phyloP scores from a whole-genome alignment of 2,113 vertebrate species.

The Pseudorasbora parva region DNA sequence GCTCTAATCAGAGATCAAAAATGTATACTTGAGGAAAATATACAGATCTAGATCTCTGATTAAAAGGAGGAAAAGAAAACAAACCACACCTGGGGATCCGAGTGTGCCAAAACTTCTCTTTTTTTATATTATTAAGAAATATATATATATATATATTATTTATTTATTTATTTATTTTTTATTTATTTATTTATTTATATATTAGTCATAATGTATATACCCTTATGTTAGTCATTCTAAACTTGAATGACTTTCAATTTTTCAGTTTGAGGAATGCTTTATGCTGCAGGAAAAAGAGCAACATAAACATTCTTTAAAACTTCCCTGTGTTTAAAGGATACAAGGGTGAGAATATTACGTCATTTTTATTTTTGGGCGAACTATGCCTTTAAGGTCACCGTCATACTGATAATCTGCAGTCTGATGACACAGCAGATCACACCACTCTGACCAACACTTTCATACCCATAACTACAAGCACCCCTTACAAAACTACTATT shows the following conservation, averaged over 20 bases:
- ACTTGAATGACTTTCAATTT: not conserved
- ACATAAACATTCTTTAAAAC: not conserved
- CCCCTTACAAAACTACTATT: not conserved
- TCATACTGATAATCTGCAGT: not conserved
- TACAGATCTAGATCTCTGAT: slow-evolving; percentile 23
- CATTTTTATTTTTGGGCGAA: not conserved
- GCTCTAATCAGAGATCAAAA: slow-evolving; percentile 38
- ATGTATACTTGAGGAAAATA: not conserved
- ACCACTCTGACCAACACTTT: not conserved
- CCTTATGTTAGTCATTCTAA: not conserved
- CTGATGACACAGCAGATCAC: not conserved
- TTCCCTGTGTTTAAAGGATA: not conserved
- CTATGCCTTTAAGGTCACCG: not conserved
- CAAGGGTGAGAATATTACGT: not conserved
- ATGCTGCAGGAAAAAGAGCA: not conserved
- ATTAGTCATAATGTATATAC: not conserved
- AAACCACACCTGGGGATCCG: slow-evolving; percentile 17
- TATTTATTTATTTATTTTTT: no score
- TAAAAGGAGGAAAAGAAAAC: not conserved
- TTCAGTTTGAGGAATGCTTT: not conserved
- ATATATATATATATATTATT: no score
- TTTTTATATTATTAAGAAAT: not conserved
- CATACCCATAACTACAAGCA: slow-evolving; percentile 6
- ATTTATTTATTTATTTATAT: no score
- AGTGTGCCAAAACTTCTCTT: not conserved